Conservation (phyloP, 1,140 invertebrate species). For the honey bee (Apis mellifera) region DNA sequence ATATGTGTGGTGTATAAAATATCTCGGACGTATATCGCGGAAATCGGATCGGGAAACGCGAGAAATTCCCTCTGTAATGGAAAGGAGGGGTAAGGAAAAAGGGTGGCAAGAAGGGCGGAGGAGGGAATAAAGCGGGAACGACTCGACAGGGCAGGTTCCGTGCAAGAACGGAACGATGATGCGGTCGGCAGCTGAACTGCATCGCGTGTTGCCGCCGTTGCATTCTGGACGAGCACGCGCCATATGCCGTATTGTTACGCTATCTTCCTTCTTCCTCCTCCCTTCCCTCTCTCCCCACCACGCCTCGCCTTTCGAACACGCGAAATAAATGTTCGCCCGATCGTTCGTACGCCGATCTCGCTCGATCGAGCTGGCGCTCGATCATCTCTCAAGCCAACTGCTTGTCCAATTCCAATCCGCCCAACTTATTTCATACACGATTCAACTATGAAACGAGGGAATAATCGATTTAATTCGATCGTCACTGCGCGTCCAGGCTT, state of each 20-base stretch:
- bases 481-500: background rate
- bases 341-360: conserved; percentile 51
- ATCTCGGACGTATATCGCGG: too few species aligned
- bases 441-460: too few species aligned
- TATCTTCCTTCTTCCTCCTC: conserved; percentile 59
- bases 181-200: conserved; percentile 67
- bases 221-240: conserved; percentile 73
- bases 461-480: background rate
- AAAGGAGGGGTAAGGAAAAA: background rate
- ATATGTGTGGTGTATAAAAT: background rate
- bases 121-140: background rate
- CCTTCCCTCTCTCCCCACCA: conserved; percentile 42
- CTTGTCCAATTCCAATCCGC: background rate
- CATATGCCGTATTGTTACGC: conserved; percentile 71
- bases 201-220: conserved; percentile 67
- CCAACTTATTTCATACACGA: background rate
- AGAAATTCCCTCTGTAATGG: background rate
- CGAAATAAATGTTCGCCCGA: conserved; percentile 61
- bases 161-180: conserved; percentile 63
- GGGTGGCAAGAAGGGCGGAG: background rate
- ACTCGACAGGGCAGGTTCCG: conserved; percentile 48
- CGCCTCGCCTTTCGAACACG: conserved; percentile 43
- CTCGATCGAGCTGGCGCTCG: conserved; percentile 51
- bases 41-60: background rate
- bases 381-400: conserved; percentile 34